Evolutionary conservation across 2,888 invertebrate genomes (phyloP), one percentile per base, ranked within the genome.

Genomic region (Monochamus alternatus): DNA sequence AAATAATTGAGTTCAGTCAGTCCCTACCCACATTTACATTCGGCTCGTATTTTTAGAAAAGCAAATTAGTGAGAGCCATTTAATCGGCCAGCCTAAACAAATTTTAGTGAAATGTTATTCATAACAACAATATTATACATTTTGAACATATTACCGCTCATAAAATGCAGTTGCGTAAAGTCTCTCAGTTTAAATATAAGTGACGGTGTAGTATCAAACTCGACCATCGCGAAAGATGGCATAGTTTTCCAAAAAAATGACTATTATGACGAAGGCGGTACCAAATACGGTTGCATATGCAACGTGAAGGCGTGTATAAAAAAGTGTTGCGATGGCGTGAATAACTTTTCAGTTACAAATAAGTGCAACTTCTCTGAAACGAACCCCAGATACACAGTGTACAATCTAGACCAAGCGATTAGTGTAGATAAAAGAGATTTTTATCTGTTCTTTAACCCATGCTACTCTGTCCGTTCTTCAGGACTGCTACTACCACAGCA

Each of bases 311-410:
- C 51, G 9, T 82, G 82, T 43, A 43, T 81, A 32, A 75, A 80
- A 64, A 81, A 81, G 68, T 82, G 82, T 66, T 81, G 81, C 32
- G 75, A 77, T 31, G 60, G 69, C 30, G 38, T 31, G 9, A 69
- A 65, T 7, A 74, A 30, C 31, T 31, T 58, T 14, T 78, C 74
- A 10, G 44, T 67, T 7, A 5, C 4, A 9, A 0, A 43, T 3
- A 38, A 47, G 32, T 62, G 74, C 59, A 62, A 44, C 52, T 12
- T 68, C 68, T 5, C 22, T 31, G 66, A 66, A 32, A n/a, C 0
- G 12, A 51, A 66, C 3, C 32, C 5, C n/a, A 32, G 32, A 3
- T 55, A n/a, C 32, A 9, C 12, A 14, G 22, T 75, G 38, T 71
- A 71, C 47, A 51, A 71, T 8, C 38, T 60, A 14, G 38, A 14